Conservation (phyloP, 2,113 vertebrate genomes). For the Heteronetta atricapilla region DNA sequence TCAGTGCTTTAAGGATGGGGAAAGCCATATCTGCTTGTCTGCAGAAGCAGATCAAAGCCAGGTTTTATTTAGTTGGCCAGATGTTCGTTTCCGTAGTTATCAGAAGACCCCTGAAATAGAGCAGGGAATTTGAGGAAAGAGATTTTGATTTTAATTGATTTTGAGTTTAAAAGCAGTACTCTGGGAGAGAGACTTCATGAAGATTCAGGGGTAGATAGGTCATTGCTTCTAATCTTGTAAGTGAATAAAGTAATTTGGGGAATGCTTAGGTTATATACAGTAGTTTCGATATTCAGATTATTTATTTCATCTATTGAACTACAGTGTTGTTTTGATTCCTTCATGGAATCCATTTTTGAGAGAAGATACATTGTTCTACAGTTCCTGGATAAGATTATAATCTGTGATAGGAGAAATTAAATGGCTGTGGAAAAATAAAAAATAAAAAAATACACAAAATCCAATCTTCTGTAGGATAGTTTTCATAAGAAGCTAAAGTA, state of each 20-base stretch:
- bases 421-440: not conserved
- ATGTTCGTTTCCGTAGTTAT: not conserved
- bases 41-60: not conserved
- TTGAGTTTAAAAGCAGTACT: not conserved
- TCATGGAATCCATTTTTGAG: fast-evolving
- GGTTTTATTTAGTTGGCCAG: not conserved
- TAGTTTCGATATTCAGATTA: not conserved
- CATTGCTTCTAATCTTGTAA: not conserved
- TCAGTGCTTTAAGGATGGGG: not conserved
- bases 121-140: not conserved
- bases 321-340: not conserved
- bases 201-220: not conserved
- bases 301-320: not conserved
- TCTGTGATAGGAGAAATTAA: not conserved
- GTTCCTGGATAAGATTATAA: not conserved
- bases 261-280: not conserved
- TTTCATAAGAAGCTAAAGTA: not conserved
- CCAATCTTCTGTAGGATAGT: not conserved
- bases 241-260: not conserved
- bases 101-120: not conserved
- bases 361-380: not conserved
- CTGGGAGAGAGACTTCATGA: not conserved
- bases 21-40: not conserved
- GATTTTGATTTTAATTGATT: not conserved
- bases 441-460: not conserved